These are phyloP conservation scores for Zaprionus ghesquierei DNA, from an alignment of 1,140 invertebrate species.

Conservation along the genomic window DNA sequence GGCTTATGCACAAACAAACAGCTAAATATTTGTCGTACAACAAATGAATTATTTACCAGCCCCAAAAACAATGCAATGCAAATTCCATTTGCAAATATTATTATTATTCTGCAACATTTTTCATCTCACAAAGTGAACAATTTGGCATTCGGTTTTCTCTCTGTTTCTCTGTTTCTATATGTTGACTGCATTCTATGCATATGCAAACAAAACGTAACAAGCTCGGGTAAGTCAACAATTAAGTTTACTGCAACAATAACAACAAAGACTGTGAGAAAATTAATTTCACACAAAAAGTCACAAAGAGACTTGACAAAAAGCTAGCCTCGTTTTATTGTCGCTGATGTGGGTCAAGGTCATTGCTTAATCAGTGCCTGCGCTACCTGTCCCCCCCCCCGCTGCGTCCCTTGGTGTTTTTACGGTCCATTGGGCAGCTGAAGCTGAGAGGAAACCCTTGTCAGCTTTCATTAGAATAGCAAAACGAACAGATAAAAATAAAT, in stretches of 20 bases:
- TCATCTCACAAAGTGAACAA: background rate
- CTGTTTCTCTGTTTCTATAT: constrained; percentile 8
- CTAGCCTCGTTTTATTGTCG: constrained; percentile 23
- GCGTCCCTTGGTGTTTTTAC: constrained; percentile 70
- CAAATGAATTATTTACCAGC: constrained; percentile 43
- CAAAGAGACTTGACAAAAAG: constrained; percentile 20
- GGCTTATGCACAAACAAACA: constrained; percentile 24
- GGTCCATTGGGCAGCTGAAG: constrained; percentile 26
- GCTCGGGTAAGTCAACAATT: constrained; percentile 61
- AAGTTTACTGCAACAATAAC: constrained; percentile 35
- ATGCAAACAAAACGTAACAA: constrained; percentile 49
- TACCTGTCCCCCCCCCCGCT: no score
- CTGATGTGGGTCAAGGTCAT: constrained; percentile 69
- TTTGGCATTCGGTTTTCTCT: background rate
- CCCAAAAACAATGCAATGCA: constrained; percentile 7
- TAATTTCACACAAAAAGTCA: constrained; percentile 25
- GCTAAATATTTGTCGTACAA: constrained; percentile 25
- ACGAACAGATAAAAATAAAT: constrained; percentile 37
- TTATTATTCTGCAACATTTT: background rate
- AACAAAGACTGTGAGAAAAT: background rate
- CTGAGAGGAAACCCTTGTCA: constrained; percentile 19
- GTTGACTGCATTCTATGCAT: constrained; percentile 53
- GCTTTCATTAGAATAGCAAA: constrained; percentile 21
- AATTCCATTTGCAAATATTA: constrained; percentile 44
- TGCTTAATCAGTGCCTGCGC: constrained; percentile 51